Conservation (phyloP, 1,140 invertebrate species). For the Calliphora vicina region DNA sequence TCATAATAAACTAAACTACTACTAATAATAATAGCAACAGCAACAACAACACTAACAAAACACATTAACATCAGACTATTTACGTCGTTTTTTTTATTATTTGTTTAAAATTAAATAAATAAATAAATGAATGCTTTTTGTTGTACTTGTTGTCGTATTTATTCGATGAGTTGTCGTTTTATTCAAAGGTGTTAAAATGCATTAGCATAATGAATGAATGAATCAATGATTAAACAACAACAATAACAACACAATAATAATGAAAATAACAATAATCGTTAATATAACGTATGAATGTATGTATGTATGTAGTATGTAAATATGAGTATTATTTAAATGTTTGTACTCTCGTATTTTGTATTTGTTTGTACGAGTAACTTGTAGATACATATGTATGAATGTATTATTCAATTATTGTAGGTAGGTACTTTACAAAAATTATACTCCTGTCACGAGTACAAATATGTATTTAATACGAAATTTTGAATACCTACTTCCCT, state of each 20-base stretch:
- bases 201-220: conserved; percentile 61
- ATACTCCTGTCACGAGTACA: too few species aligned
- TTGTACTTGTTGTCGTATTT: neutral
- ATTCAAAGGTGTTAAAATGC: conserved; percentile 60
- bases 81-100: neutral
- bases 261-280: neutral
- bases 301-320: neutral
- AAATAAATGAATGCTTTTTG: too few species aligned
- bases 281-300: neutral
- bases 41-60: neutral
- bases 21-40: neutral
- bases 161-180: neutral
- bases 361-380: too few species aligned
- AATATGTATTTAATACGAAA: too few species aligned
- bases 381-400: too few species aligned
- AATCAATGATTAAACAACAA: too few species aligned
- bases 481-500: too few species aligned
- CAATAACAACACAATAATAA: neutral
- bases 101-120: neutral
- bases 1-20: neutral
- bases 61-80: neutral
- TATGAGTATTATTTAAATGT: neutral
- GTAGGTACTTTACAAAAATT: too few species aligned
- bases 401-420: too few species aligned
- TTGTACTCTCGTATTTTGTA: neutral